Conservation (phyloP, 2,797 vertebrate species). For the Rhinichthys osculus region DNA sequence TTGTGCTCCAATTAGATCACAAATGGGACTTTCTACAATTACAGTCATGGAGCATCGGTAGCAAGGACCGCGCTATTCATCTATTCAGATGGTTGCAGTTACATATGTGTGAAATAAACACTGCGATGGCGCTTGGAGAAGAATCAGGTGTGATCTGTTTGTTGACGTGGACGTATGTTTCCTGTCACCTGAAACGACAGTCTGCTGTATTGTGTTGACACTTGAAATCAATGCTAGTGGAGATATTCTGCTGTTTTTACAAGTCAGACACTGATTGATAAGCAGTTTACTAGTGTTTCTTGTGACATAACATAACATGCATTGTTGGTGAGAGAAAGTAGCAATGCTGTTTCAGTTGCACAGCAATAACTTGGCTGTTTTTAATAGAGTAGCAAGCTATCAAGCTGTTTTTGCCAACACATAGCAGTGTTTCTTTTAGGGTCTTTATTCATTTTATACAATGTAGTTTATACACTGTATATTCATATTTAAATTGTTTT, state of each 20-base stretch:
- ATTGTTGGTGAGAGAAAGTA: background rate
- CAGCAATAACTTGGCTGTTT: background rate
- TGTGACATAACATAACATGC: background rate
- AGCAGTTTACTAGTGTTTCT: background rate
- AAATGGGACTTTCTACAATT: constrained; percentile 63
- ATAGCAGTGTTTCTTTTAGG: background rate
- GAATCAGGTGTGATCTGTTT: constrained; percentile 31
- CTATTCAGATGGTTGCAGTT: background rate
- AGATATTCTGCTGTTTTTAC: background rate
- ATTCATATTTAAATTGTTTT: background rate
- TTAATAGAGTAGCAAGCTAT: background rate
- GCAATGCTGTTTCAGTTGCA: background rate
- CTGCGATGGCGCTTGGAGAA: background rate
- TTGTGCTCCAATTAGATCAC: constrained; percentile 63
- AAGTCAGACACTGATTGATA: background rate
- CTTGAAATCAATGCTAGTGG: background rate
- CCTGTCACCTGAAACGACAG: background rate
- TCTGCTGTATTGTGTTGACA: background rate
- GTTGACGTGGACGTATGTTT: constrained; percentile 20
- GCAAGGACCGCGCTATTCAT: constrained; percentile 13
- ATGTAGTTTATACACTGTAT: background rate
- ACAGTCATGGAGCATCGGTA: constrained; percentile 63
- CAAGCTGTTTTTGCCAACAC: background rate
- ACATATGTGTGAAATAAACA: constrained; percentile 12
- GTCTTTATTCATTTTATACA: background rate